These are phyloP conservation scores for Lysiphlebus fabarum DNA, from an alignment of 1,140 invertebrate genomes.

Conservation along the genomic window DNA sequence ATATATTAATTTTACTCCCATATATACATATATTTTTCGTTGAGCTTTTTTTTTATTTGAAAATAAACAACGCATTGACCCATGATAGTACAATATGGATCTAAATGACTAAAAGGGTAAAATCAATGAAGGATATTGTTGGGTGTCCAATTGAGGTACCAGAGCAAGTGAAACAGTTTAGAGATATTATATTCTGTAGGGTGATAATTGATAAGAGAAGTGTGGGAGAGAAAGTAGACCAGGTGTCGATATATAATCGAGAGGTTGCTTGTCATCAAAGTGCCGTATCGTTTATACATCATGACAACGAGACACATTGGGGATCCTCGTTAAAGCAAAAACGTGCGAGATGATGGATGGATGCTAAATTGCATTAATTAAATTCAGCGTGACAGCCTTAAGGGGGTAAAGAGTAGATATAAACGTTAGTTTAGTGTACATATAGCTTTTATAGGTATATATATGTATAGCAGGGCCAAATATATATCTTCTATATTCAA, in stretches of 20 bases:
- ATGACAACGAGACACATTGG: conserved; percentile 18
- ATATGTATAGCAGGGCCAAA: conserved; percentile 26
- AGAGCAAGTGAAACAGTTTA: too few relatives aligned
- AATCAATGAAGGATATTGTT: too few relatives aligned
- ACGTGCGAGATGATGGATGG: conserved; percentile 55
- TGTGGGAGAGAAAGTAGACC: conserved; percentile 5
- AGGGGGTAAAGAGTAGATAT: background rate
- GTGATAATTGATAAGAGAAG: background rate
- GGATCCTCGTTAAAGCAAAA: conserved; percentile 52
- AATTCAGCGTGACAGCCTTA: conserved; percentile 51
- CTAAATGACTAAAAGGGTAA: too few relatives aligned
- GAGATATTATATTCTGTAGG: background rate
- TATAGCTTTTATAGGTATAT: too few relatives aligned
- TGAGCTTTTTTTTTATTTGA: too few relatives aligned
- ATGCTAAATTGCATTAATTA: conserved; percentile 57
- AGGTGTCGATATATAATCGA: conserved; percentile 45
- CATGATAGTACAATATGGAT: too few relatives aligned
- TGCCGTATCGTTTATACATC: conserved; percentile 27
- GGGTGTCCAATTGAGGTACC: too few relatives aligned
- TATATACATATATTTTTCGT: too few relatives aligned
- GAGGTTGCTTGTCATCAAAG: conserved; percentile 46
- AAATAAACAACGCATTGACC: too few relatives aligned
- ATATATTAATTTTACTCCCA: too few relatives aligned
- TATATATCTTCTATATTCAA: conserved; percentile 39
- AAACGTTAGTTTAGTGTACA: background rate